Evolutionary conservation across 2,888 invertebrate genomes (phyloP).

Genomic region (Drosophila fungiperda): DNA sequence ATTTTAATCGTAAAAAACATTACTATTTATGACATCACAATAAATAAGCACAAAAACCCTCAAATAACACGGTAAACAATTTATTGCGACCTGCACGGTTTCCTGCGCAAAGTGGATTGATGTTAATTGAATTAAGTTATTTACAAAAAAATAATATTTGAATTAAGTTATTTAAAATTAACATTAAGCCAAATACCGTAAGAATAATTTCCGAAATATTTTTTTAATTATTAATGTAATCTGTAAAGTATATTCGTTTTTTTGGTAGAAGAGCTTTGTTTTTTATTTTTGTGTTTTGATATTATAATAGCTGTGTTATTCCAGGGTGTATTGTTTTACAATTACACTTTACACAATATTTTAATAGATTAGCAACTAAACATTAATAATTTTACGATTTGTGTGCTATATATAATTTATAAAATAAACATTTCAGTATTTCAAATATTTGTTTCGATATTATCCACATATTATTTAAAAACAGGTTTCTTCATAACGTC

Average conservation of each 20-base stretch:
- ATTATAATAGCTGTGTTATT: conserved; percentile 39
- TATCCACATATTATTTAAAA: neutral
- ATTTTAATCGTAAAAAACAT: conserved; percentile 25
- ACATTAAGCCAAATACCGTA: neutral
- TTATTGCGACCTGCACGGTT: conserved; percentile 19
- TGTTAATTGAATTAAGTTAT: conserved; percentile 11
- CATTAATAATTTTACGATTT: conserved; percentile 22
- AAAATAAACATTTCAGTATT: conserved; percentile 9
- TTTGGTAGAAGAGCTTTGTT: conserved; percentile 10
- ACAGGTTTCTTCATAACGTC: neutral
- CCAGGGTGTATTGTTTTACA: conserved; percentile 43
- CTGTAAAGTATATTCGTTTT: conserved; percentile 6
- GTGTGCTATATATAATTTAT: conserved; percentile 29
- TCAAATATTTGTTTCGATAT: neutral
- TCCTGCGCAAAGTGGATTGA: conserved; percentile 15
- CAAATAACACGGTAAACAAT: conserved; percentile 44
- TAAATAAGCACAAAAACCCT: conserved; percentile 43
- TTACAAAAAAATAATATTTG: neutral
- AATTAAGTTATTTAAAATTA: conserved; percentile 6
- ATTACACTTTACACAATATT: conserved; percentile 23
- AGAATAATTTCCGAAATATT: neutral
- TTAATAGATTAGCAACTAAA: conserved; percentile 26
- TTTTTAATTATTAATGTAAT: conserved; percentile 9
- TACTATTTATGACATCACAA: conserved; percentile 46
- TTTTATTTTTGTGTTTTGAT: conserved; percentile 5